These are phyloP conservation scores for Remorina albescens DNA, from an alignment of 2,797 vertebrate genomes.

Conservation along the genomic window DNA sequence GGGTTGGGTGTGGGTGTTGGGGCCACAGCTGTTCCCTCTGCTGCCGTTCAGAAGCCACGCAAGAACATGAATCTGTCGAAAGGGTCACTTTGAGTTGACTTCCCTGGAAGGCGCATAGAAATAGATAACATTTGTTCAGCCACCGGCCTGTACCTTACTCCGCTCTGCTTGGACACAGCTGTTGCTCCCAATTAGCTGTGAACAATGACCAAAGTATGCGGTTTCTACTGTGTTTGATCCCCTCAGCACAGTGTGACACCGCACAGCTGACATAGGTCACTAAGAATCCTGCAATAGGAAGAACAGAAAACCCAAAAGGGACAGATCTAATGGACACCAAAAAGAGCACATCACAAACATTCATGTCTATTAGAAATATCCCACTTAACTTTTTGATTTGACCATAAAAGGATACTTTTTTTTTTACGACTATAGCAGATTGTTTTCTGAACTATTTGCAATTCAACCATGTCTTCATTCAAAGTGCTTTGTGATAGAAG, in stretches of 20 bases:
- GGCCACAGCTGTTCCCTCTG: constrained; percentile 55
- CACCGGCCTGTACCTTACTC: constrained; percentile 13
- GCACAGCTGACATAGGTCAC: constrained; percentile 27
- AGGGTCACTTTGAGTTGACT: constrained; percentile 67
- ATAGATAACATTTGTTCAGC: constrained; percentile 52
- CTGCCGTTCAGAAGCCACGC: constrained; percentile 46
- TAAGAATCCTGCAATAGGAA: constrained; percentile 19
- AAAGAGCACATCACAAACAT: neutral
- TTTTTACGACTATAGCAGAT: no score
- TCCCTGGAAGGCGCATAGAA: constrained; percentile 51
- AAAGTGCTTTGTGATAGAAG: no score
- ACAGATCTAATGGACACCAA: neutral
- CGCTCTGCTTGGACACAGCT: constrained; percentile 55
- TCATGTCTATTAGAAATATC: neutral
- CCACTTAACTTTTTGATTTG: neutral
- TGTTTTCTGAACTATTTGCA: no score
- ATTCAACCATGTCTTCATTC: neutral
- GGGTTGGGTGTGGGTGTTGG: neutral
- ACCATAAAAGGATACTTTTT: neutral
- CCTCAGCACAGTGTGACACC: constrained; percentile 4
- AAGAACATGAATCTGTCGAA: constrained; percentile 69
- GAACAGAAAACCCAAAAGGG: constrained; percentile 17
- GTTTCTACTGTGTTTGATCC: constrained; percentile 42
- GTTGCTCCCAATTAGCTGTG: constrained; percentile 48
- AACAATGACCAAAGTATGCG: constrained; percentile 46